These are phyloP conservation scores for Platichthys stellatus DNA, from an alignment of 2,113 vertebrate species.

Conservation along the genomic window DNA sequence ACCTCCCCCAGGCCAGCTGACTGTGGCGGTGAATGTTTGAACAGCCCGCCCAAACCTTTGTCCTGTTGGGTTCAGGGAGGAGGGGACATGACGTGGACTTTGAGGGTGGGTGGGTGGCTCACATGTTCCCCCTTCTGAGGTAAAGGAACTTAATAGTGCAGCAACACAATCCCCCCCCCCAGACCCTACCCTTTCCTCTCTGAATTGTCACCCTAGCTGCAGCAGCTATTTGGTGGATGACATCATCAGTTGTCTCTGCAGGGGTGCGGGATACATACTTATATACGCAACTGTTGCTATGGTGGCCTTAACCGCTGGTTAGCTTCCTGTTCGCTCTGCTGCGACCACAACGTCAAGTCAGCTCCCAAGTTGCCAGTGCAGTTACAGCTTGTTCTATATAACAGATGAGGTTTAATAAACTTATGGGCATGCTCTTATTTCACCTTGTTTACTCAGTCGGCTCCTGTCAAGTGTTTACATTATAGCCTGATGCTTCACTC, in stretches of 20 bases:
- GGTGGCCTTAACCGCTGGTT: background rate
- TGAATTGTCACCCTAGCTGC: conserved; percentile 7
- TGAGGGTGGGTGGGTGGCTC: background rate
- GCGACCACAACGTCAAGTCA: background rate
- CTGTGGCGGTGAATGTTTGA: conserved; percentile 7
- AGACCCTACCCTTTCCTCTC: background rate
- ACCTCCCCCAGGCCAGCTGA: conserved; percentile 18
- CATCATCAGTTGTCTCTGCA: conserved; percentile 19
- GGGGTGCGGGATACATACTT: conserved; percentile 11
- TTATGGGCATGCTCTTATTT: background rate
- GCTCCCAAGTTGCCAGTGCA: conserved; percentile 1
- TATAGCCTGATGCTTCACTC: background rate
- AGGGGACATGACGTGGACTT: background rate
- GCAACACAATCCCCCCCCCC: background rate
- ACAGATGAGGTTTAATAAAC: background rate
- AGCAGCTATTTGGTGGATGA: background rate
- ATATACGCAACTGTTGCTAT: background rate
- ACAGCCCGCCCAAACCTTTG: conserved; percentile 49
- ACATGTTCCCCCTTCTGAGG: background rate
- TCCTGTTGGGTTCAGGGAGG: conserved; percentile 20
- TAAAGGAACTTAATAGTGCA: background rate
- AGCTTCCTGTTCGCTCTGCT: conserved; percentile 6
- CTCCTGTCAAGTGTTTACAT: conserved; percentile 2
- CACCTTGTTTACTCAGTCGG: background rate
- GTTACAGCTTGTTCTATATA: background rate